phyloP scores from a whole-genome alignment of 2,113 vertebrate genomes.

The Apteryx owenii region DNA sequence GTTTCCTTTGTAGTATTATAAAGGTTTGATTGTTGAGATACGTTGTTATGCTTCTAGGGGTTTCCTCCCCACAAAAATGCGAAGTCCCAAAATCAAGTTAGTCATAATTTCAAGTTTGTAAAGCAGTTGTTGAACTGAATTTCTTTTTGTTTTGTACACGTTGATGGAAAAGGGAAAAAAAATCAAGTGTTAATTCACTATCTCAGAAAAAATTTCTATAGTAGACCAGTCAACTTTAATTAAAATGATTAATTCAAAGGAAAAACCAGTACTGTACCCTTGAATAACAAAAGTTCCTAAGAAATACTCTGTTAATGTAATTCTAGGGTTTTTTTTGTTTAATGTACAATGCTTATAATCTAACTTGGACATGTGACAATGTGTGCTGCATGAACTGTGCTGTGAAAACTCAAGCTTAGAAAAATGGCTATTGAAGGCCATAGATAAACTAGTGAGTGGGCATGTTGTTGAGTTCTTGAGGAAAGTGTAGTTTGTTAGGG shows the following conservation, averaged over 20 bases:
- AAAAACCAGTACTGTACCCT: not conserved
- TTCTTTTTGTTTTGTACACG: not conserved
- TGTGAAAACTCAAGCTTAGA: not conserved
- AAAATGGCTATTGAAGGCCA: not conserved
- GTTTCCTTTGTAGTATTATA: not conserved
- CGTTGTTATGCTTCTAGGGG: fast-evolving
- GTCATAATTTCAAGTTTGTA: not conserved
- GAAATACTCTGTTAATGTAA: not conserved
- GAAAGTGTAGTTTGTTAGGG: not conserved
- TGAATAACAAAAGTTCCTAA: not conserved
- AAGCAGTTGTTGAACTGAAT: not conserved
- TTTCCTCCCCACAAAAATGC: not conserved
- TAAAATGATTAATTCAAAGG: not conserved
- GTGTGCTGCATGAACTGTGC: not conserved
- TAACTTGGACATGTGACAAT: not conserved
- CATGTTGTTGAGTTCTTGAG: not conserved
- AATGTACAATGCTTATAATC: not conserved
- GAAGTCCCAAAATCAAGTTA: not conserved
- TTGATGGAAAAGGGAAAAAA: not conserved
- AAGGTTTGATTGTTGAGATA: not conserved
- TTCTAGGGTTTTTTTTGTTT: not conserved
- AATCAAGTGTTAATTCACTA: not conserved
- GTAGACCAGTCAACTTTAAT: not conserved
- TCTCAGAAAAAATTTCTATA: not conserved
- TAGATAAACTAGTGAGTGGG: not conserved